Base-by-base conservation (phyloP, 2,888 invertebrate genomes). In the Podabrus alpinus region DNA sequence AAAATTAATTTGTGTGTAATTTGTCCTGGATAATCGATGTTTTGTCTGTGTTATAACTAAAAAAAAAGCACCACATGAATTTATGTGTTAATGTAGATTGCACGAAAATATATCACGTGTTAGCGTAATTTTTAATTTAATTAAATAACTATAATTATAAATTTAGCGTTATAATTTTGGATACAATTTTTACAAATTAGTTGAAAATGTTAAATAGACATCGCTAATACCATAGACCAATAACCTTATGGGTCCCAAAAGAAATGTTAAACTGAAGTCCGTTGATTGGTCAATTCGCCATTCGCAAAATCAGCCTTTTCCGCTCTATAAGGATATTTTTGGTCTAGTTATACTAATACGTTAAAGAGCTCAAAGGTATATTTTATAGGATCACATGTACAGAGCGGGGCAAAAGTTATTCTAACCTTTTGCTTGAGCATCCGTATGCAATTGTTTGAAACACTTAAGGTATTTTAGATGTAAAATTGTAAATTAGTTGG, bases 81-180 rank as follows among this genome's bases (percentile, higher is more conserved):
- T 73, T 75, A 76, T 77, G 79, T 80, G 82, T 81, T 81, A 76
- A 76, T 80, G 80, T 80, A 82, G 81, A 77, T 78, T 80, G 82
- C 82, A 82, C 82, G 80, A 80, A 76, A 72, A 80, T 77, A 78
- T 80, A 74, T 77, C 72, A 74, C 60, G 59, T 79, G 71, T 19
- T 24, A 72, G 64, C 15, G n/a, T 64, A 64, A 71, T 60, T 25
- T 69, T 69, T 69, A 15, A 16, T 69, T 17, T 21, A 59, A 16
- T n/a, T 15, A 59, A 7, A 29, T 15, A 24, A n/a, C 10, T 66
- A 45, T 45, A 45, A 45, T 45, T 45, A 45, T n/a, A 45, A 45
- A 45, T 45, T 45, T 45, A 45, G 45, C 45, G 45, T 45, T 45
- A 45, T 45, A 45, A 45, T 45, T 45, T 45, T 45, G 45, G 45